Conservation (phyloP, 2,113 vertebrate species). For the Perca fluviatilis region DNA sequence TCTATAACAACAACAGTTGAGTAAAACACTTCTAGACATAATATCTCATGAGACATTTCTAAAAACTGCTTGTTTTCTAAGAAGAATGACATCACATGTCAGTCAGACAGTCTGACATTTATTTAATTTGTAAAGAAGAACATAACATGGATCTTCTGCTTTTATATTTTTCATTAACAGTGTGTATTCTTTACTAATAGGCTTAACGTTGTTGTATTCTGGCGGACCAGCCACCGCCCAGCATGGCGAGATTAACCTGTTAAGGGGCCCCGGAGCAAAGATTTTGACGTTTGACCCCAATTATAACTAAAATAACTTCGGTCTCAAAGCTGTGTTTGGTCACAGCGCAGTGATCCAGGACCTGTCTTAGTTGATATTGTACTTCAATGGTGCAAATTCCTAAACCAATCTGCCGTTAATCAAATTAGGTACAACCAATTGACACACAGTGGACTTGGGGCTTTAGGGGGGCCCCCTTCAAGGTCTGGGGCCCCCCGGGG, state of each 20-base stretch:
- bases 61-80: too few relatives aligned
- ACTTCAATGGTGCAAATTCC: conserved; percentile 34
- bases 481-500: neutral
- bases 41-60: too few relatives aligned
- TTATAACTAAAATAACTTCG: neutral
- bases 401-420: conserved; percentile 39
- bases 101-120: too few relatives aligned
- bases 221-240: neutral
- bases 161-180: too few relatives aligned
- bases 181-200: too few relatives aligned
- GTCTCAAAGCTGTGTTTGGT: neutral
- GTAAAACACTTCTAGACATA: too few relatives aligned
- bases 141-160: too few relatives aligned
- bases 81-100: too few relatives aligned
- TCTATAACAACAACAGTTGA: too few relatives aligned
- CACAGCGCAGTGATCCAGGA: neutral
- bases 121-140: too few relatives aligned
- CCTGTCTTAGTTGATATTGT: conserved; percentile 20
- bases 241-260: neutral
- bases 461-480: conserved; percentile 25
- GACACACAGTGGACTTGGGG: neutral
- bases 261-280: neutral
- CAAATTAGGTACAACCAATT: conserved; percentile 49
- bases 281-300: neutral
- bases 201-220: too few relatives aligned